Base-by-base conservation (phyloP, 2,113 vertebrate genomes). In the Semnornis frantzii region DNA sequence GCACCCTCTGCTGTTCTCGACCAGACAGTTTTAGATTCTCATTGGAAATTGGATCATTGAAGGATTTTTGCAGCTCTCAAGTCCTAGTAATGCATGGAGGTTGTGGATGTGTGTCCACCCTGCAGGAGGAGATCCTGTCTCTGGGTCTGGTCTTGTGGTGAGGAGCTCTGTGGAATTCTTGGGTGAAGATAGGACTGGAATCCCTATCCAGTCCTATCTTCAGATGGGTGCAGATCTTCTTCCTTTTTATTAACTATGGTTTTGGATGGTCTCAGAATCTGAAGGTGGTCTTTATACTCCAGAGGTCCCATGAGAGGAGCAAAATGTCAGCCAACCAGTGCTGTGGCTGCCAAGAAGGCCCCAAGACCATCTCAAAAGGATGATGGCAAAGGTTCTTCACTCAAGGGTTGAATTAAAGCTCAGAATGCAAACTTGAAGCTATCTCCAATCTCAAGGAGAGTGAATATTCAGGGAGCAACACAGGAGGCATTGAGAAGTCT, bases 1-100 rank as follows among this genome's bases (percentile, higher is more conserved):
- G 94, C 92, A 64, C 90, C 92, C 94, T 91, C 90, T 96, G 93
- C 90, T 66, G 94, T 74, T 42, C 34, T 6, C 7, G 5, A 19
- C 0, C 4, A 15, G 46, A 9, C 52, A 4, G 31, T 30, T 21
- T 8, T 5, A 3, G 19, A 18, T 5, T 7, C 63, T 5, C 0
- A 4, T 12, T 11, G 20, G 37, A 24, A 79, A 15, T 3, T 7
- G 46, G 30, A 20, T 13, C 52, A 8, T 39, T n/a, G 5, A 1
- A 7, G 14, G 21, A 4, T 3, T 9, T 54, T 24, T 55, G 9
- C 69, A 33, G 55, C 31, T 0, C 10, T 5, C 1, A 0, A 8
- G 23, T 14, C 24, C 12, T 6, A 13, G 23, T 12, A 7, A 11
- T 12, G 8, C 7, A 1, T 5, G 5, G 2, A 3, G 6, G 8